Base-by-base conservation (phyloP, 1,140 invertebrate species). In the Streblospio benedicti region DNA sequence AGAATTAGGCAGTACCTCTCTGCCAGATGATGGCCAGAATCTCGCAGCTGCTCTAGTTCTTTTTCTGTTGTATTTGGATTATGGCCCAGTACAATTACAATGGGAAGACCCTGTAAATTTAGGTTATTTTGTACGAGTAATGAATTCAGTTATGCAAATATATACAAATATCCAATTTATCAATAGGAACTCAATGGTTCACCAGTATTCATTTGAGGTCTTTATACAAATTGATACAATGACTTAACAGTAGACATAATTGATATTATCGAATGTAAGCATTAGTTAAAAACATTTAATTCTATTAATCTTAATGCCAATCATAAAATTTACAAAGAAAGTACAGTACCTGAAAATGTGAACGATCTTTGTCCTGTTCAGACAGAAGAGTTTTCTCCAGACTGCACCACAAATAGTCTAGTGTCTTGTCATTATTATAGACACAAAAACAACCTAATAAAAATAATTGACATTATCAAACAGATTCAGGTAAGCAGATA, bases 341-440 rank as follows among this genome's bases (percentile, higher is more conserved):
- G n/a, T n/a, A n/a, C n/a, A n/a, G n/a, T n/a, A n/a, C n/a, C n/a
- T n/a, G n/a, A n/a, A n/a, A n/a, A n/a, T n/a, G n/a, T n/a, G n/a
- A n/a, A n/a, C n/a, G n/a, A n/a, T n/a, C n/a, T n/a, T n/a, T n/a
- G n/a, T n/a, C n/a, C n/a, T n/a, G n/a, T n/a, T 93, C 93, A 2
- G 89, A 90, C 0, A 95, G 76, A 4, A 96, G 79, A 12, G 91
- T 94, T 74, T 93, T 92, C 71, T 95, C 91, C 60, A 96, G 81
- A 72, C 90, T 92, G 61, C 88, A 87, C 66, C 90, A 83, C 41
- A 97, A 86, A 73, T 93, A 95, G 67, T 95, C 91, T 71, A 96
- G 88, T 16, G 90, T 90, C 67, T 91, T 86, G 63, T 88, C 86
- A 71, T 93, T 90, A 65, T 91, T 90, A 77, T 91, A 97, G 28